Base-by-base conservation (phyloP, 2,888 invertebrate genomes). In the Macropis europaea region DNA sequence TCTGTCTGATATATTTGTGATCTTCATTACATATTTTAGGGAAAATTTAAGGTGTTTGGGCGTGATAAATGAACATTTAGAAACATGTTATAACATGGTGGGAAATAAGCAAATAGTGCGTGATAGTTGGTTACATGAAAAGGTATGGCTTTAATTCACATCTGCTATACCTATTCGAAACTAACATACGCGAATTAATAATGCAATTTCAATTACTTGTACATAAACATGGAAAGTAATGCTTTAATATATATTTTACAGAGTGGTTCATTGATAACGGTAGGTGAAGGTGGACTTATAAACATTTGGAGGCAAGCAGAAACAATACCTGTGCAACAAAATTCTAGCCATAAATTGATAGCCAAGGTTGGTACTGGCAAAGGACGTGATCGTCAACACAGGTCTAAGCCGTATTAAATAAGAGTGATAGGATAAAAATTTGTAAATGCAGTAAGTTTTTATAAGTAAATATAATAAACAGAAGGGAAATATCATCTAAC, bases 51-150 rank as follows among this genome's bases (percentile, higher is more conserved):
- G 92, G 57, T 91, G 92, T 19, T 84, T 92, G 28, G 85, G 84
- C 52, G 77, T 93, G 3, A 85, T 89, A 0, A 91, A 91, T 17
- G 91, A 91, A 67, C 90, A 91, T 61, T 88, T 95, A 28, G 86
- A 91, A 72, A 93, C 94, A 0, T 83, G 88, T 71, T 91, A 92
- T 0, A 90, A 92, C 84, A 93, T 95, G 79, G 78, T 85, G 3
- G 91, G 90, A 17, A 96, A 95, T 87, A 93, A 92, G 69, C 96
- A 96, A 89, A 91, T 93, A 11, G 93, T 96, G 1, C 91, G 95
- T n/a, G 92, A 94, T 66, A 94, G 94, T 86, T 92, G 93, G 89
- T 93, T 92, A 78, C 91, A 94, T 82, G 85, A 90, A 64, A 91
- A 93, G 85, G 95, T 95, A 88, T 40, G 17, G 24, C 42, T 22